These are phyloP conservation scores for Andrena haemorrhoa DNA, from an alignment of 2,888 invertebrate genomes.

Conservation along the genomic window DNA sequence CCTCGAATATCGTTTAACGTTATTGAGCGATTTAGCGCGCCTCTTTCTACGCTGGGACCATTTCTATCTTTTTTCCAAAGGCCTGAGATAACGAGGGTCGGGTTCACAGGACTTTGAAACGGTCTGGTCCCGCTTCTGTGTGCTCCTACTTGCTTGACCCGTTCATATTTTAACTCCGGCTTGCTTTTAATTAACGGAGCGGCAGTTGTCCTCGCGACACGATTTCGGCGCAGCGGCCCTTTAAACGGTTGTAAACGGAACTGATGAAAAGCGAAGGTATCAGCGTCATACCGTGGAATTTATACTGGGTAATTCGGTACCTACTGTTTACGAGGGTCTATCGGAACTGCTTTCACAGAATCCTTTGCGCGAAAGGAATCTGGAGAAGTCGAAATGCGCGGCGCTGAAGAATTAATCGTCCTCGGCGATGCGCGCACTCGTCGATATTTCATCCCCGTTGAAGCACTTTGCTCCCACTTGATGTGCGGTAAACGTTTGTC, in stretches of 20 bases:
- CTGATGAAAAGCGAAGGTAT: background rate
- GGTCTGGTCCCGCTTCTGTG: background rate
- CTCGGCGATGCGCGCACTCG: background rate
- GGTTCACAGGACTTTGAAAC: constrained; percentile 31
- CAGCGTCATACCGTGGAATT: background rate
- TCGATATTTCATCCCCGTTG: constrained; percentile 37
- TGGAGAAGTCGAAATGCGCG: background rate
- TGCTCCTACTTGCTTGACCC: background rate
- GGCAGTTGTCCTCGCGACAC: constrained; percentile 13
- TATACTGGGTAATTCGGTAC: too few species aligned
- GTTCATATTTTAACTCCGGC: background rate
- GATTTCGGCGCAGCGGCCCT: constrained; percentile 15
- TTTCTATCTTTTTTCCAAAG: constrained; percentile 10
- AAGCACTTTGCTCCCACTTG: constrained; percentile 18
- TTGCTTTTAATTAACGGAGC: constrained; percentile 46
- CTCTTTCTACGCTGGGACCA: background rate
- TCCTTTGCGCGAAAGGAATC: background rate
- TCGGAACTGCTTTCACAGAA: too few species aligned
- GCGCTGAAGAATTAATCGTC: constrained; percentile 29
- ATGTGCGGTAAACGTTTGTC: constrained; percentile 23
- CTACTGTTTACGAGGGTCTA: too few species aligned
- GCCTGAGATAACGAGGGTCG: constrained; percentile 15
- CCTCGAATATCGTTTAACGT: constrained; percentile 21
- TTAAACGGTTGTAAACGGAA: constrained; percentile 19
- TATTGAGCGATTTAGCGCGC: background rate